Evolutionary conservation across 2,797 vertebrate species (phyloP), one percentile per base, ranked within the genome.

Genomic region (Petrocephalus schoutedeni): DNA sequence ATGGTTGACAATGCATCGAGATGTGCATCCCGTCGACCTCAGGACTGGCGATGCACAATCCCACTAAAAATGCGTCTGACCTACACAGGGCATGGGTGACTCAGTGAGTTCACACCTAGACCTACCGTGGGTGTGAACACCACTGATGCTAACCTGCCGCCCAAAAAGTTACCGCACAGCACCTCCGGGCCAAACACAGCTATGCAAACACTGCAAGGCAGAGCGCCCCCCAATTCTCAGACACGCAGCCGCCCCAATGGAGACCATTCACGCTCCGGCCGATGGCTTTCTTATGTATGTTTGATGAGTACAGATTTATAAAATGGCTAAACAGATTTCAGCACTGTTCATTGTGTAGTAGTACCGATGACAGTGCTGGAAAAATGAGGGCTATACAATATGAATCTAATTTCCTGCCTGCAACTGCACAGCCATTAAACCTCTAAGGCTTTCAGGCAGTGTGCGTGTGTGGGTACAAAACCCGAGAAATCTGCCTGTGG

Each of bases 401-500:
- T 71, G 45, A 88, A 67, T 19, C 59, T 67, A 58, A 86, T 74
- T 86, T 88, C 53, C 83, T 57, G 61, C 8, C 58, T 51, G 61
- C 23, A 74, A 86, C 64, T 64, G 59, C 19, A 86, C 53, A 86
- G 51, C 61, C 61, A 58, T 88, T 61, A 86, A 88, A 86, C 19
- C 51, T 57, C 83, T 32, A 49, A n/a, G 80, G 83, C 59, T 41
- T 49, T 86, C 54, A 58, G 83, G 83, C 45, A 71, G 19, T 67
- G 28, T 10, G 58, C 6, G 10, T 12, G 19, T 6, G 6, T 16
- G 23, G 28, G 23, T 16, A 28, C 19, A 74, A 77, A 71, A 67
- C 92, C 90, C 89, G 64, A 1, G 90, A 71, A 85, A 84, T 45
- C 57, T 19, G 64, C 64, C 28, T 23, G 57, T 1, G 57, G 41